Conservation (phyloP, 2,797 vertebrate species). For the Scolopax bukidnonensis region DNA sequence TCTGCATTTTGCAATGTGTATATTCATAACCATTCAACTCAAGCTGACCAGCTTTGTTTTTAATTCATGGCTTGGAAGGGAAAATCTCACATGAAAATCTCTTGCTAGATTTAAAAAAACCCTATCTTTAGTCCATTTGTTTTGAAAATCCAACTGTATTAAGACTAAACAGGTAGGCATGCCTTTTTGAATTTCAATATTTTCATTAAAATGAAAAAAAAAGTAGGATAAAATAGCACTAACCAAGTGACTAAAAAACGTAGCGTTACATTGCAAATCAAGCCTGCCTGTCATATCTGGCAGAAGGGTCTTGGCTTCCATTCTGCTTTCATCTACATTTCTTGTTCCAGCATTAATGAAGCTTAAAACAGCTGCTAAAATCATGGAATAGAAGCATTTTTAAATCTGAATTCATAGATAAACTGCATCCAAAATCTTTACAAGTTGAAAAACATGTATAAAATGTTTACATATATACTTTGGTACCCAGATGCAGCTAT, state of each 20-base stretch:
- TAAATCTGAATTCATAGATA: neutral
- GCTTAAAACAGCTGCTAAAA: neutral
- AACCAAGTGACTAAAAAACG: slow-evolving; percentile 47
- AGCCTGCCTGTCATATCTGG: slow-evolving; percentile 22
- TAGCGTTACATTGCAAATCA: slow-evolving; percentile 7
- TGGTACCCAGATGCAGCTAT: neutral
- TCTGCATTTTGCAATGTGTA: neutral
- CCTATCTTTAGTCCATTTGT: neutral
- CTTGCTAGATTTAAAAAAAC: neutral
- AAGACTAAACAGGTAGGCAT: neutral
- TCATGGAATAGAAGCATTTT: neutral
- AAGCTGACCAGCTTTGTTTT: neutral
- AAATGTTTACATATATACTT: neutral
- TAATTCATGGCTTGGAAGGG: neutral
- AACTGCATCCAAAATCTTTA: neutral
- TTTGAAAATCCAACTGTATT: neutral
- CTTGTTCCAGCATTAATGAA: neutral
- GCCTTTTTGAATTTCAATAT: neutral
- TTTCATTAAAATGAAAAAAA: slow-evolving; percentile 17
- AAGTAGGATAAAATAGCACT: neutral
- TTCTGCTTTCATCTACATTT: neutral
- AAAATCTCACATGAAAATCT: neutral
- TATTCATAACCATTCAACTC: neutral
- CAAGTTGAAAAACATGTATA: neutral
- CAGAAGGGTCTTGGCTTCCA: slow-evolving; percentile 25